Evolutionary conservation across 2,797 vertebrate genomes (phyloP).

Genomic region (Microctenopoma stevenorrisi): DNA sequence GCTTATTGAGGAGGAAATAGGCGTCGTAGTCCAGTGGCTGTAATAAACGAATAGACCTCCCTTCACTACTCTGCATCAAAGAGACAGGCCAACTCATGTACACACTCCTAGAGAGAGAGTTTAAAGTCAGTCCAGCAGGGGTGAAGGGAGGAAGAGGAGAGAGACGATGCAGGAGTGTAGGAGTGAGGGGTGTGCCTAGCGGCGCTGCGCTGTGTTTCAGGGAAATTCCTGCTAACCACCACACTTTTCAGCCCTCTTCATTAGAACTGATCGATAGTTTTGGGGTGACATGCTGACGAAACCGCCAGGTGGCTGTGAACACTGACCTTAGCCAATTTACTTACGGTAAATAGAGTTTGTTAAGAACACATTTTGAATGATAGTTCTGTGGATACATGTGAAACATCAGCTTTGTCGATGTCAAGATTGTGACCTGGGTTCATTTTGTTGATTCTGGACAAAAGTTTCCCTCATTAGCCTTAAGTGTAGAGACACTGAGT

Average conservation of each 20-base stretch:
- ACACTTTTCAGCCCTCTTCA: constrained; percentile 58
- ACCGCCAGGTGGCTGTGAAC: constrained; percentile 19
- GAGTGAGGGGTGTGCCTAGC: constrained; percentile 49
- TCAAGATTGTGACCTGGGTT: constrained; percentile 29
- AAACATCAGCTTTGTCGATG: constrained; percentile 13
- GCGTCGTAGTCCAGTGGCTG: constrained; percentile 77
- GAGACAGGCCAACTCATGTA: constrained; percentile 32
- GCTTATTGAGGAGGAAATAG: constrained; percentile 80
- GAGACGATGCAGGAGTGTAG: constrained; percentile 34
- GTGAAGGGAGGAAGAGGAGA: constrained; percentile 66
- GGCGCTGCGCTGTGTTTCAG: constrained; percentile 54
- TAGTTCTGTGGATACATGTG: not conserved
- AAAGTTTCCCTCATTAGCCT: constrained; percentile 35
- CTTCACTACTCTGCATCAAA: constrained; percentile 56
- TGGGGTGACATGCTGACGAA: constrained; percentile 40
- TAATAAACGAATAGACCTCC: constrained; percentile 71
- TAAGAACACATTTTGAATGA: not conserved
- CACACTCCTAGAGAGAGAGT: constrained; percentile 12
- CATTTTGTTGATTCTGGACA: constrained; percentile 28
- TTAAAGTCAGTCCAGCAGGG: constrained; percentile 53
- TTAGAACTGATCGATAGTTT: constrained; percentile 68
- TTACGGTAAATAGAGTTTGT: constrained; percentile 28
- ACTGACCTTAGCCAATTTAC: constrained; percentile 50
- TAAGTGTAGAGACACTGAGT: constrained; percentile 7
- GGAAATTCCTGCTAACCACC: constrained; percentile 74